Evolutionary conservation across 2,113 vertebrate genomes (phyloP), one percentile per base, ranked within the genome.

Genomic region (Carassius carassius): DNA sequence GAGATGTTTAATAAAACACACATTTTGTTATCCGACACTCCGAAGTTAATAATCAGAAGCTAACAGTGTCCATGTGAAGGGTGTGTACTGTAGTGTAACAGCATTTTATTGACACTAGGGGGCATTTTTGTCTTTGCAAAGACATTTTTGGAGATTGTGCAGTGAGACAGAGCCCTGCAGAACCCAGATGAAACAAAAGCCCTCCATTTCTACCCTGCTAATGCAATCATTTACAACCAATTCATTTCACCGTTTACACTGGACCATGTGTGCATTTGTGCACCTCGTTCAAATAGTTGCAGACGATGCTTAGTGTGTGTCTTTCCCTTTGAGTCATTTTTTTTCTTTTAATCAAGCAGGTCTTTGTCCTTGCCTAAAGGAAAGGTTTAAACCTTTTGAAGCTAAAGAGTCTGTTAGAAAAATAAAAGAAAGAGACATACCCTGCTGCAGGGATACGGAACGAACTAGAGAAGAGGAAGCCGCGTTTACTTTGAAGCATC

Each of bases 81-180:
- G 80, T 44, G 67, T 47, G 17, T 35, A 32, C 21, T 73, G 3
- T 65, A 1, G 37, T 92, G 93, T 69, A 88, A 70, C 88, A 84
- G 16, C 85, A 17, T 17, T 25, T n/a, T 35, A 29, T 19, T 44
- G 72, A 79, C 93, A 93, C 92, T 90, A 93, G 94, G 90, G 91
- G 94, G 85, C 85, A 84, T 23, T 77, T 49, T 84, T 84, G 82
- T 49, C 78, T 84, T 86, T 78, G 1, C 21, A 69, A 85, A 75
- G 35, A 6, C 2, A n/a, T 14, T 41, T 73, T 87, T 77, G 4
- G 10, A 3, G n/a, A 49, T 67, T 29, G 65, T 49, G 25, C 44
- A 32, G 51, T 51, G 16, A 58, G 13, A 58, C 44, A 2, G n/a
- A 16, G 21, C 17, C 70, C 51, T 25, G 37, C 49, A 78, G 29